Percentiles rank a stretch among this genome's conserved stretches.
Conservation (phyloP, 2,113 vertebrate genomes). For the Gavialis gangeticus region DNA sequence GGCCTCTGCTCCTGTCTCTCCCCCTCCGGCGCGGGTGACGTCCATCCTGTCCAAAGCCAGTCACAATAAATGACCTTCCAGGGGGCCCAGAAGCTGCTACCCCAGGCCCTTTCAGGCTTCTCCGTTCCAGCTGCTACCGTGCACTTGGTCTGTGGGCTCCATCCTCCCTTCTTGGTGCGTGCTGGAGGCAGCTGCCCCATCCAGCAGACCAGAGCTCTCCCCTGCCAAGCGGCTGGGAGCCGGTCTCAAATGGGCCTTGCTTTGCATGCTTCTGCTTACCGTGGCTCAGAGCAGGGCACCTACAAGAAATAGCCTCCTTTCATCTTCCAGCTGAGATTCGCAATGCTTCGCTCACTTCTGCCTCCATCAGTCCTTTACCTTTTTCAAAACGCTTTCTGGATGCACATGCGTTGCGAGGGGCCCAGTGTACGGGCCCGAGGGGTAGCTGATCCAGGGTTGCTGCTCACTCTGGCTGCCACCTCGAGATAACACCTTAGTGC, state of each 20-base stretch:
- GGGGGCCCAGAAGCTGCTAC: background rate
- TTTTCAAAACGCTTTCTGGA: background rate
- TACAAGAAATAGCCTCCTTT: background rate
- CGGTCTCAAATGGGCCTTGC: background rate
- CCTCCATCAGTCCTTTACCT: background rate
- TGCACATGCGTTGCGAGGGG: background rate
- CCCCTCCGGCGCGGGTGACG: background rate
- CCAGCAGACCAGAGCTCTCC: background rate
- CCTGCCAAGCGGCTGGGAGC: background rate
- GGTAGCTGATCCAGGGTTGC: background rate
- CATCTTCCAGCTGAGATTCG: background rate
- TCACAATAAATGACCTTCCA: background rate
- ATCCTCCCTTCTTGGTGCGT: background rate
- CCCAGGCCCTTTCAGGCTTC: background rate
- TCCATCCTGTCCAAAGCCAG: background rate
- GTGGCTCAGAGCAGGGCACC: fast-evolving
- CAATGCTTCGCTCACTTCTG: background rate
- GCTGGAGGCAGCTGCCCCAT: background rate
- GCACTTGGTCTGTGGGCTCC: background rate
- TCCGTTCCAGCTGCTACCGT: background rate
- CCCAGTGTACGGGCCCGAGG: background rate
- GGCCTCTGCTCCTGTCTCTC: background rate
- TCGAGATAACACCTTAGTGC: background rate
- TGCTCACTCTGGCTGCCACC: no score
- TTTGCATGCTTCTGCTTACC: fast-evolving